Base-by-base conservation (phyloP, 64 coral and sea anemone species). In the Montipora cactus region DNA sequence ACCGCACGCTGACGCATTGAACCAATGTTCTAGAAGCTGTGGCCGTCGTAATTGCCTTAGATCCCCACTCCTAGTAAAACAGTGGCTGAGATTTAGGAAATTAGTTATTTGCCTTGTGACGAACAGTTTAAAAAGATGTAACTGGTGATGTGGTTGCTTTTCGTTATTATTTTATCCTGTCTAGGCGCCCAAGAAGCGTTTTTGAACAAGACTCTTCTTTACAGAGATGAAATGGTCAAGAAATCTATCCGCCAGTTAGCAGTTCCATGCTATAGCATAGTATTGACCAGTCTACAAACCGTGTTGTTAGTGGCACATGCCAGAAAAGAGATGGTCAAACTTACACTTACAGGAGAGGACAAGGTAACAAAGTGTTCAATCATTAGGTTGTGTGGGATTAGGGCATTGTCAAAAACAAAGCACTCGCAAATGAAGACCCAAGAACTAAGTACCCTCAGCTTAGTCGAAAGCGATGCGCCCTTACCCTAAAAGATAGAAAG, bases 171-270 rank as follows among this genome's bases (percentile, higher is more conserved):
- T 79, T 59, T 16, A 21, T n/a, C 19, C 22, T 5, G 68, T 57
- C 15, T 37, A 94, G 92, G 79, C 6, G 87, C 92, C 64, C 90
- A 68, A 74, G 89, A 95, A 76, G 90, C 90, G 5, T 95, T 96
- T 68, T 78, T 88, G 49, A 92, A 99, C 79, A 94, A 77, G 81
- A 95, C 95, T 7, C 88, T 99, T 46, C 85, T 99, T 25, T 99
- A 96, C 67, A 93, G 95, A 67, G 92, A 96, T 62, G 97, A 99
- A 59, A 86, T 80, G 44, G 91, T 99, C 50, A 99, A 99, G 75
- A 92, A 96, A 62, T 71, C 70, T 7, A 78, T 89, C 3, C 92
- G 91, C n/a, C 81, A 94, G 37, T 78, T 99, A 5, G 67, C 92
- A 37, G 81, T 84, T n/a, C 94, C 95, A 5, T 87, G 95, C 0